These are phyloP conservation scores for Rhizoglyphus robini DNA, from an alignment of 1,140 invertebrate genomes.

Conservation along the genomic window DNA sequence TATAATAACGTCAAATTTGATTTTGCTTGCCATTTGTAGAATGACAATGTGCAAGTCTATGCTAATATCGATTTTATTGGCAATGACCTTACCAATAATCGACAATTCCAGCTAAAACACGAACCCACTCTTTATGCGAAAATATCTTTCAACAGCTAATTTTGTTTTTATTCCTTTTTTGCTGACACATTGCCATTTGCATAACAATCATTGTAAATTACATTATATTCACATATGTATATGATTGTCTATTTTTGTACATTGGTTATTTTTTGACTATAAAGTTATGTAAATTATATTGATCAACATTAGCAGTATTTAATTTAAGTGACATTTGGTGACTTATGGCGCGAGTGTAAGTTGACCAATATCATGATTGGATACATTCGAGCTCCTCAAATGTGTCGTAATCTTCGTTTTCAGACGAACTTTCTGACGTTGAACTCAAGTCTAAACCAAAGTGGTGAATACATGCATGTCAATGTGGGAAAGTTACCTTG, in stretches of 20 bases:
- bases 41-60: no score
- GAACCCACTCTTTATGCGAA: background rate
- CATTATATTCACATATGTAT: background rate
- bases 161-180: background rate
- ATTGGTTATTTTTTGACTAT: background rate
- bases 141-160: background rate
- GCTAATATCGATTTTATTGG: no score
- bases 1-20: background rate
- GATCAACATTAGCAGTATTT: no score
- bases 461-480: no score
- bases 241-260: background rate
- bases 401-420: background rate
- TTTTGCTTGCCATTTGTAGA: background rate
- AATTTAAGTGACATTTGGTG: no score
- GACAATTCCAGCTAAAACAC: no score
- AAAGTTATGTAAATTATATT: background rate
- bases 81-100: no score
- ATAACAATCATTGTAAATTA: background rate
- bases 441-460: no score
- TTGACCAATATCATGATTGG: background rate
- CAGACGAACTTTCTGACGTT: no score
- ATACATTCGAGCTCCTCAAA: background rate
- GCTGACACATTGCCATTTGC: background rate
- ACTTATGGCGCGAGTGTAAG: no score
- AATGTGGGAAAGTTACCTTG: no score